These are phyloP conservation scores for Dinocampus coccinellae DNA, from an alignment of 2,888 invertebrate species.

Conservation along the genomic window DNA sequence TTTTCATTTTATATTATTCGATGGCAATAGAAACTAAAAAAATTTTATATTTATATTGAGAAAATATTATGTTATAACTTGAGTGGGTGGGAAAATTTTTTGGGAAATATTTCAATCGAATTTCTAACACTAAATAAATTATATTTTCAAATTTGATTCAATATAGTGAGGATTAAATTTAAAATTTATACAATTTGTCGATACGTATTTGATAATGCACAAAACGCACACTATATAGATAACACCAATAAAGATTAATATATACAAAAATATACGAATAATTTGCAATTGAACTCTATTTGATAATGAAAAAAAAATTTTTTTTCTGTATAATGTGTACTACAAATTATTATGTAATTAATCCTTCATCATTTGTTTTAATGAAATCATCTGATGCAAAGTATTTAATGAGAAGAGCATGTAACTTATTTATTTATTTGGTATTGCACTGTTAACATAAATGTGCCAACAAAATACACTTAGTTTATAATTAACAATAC, in stretches of 20 bases:
- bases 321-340: no score
- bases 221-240: conserved; percentile 11
- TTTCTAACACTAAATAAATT: no score
- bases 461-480: conserved; percentile 45
- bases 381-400: not conserved
- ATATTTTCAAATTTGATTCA: no score
- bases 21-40: conserved; percentile 36
- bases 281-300: no score
- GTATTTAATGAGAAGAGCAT: conserved; percentile 5
- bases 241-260: conserved; percentile 26
- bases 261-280: conserved; percentile 10
- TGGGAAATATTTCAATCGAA: no score
- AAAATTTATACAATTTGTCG: not conserved
- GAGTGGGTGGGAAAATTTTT: no score
- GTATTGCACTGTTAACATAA: conserved; percentile 44
- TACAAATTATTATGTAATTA: not conserved
- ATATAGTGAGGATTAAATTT: not conserved
- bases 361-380: not conserved
- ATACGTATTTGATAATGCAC: conserved; percentile 1
- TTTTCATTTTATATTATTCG: conserved; percentile 35
- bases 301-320: conserved; percentile 24
- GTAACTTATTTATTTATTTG: not conserved
- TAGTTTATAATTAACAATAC: conserved; percentile 48
- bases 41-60: not conserved
- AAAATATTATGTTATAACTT: conserved; percentile 4